phyloP scores from a whole-genome alignment of 2,888 invertebrate species.

The Leptopilina myrica region DNA sequence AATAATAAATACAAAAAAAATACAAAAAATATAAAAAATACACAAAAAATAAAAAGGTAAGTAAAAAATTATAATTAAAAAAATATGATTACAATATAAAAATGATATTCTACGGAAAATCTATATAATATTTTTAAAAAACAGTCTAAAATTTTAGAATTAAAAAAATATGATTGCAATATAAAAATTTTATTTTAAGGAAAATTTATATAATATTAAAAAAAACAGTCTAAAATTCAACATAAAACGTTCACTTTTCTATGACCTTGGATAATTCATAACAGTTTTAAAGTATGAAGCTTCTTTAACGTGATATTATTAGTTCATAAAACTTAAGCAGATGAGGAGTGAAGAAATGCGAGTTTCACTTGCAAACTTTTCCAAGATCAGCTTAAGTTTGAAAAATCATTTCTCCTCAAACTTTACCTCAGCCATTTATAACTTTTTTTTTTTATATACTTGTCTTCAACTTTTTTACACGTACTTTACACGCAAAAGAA shows the following conservation, averaged over 20 bases:
- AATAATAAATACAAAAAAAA: too few species aligned
- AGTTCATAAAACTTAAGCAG: conserved; percentile 33
- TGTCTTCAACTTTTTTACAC: not conserved
- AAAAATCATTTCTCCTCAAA: conserved; percentile 17
- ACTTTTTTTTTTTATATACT: conserved; percentile 27
- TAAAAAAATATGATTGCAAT: too few species aligned
- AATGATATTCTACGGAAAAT: too few species aligned
- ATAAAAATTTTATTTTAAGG: too few species aligned
- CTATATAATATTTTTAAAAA: not conserved
- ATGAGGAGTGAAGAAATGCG: conserved; percentile 33
- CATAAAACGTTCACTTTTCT: conserved; percentile 9
- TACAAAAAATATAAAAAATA: too few species aligned
- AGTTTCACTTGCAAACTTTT: conserved; percentile 38
- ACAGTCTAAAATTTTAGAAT: too few species aligned
- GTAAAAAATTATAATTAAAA: too few species aligned
- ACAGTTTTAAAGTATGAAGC: conserved; percentile 17
- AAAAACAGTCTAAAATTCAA: too few species aligned
- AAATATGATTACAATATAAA: too few species aligned
- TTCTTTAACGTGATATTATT: conserved; percentile 21
- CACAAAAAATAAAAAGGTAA: too few species aligned
- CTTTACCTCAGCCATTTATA: conserved; percentile 27
- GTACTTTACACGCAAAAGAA: not conserved
- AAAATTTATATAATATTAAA: not conserved
- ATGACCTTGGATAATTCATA: conserved; percentile 30
- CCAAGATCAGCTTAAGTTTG: conserved; percentile 35